These are phyloP conservation scores for Otus sunia DNA, from an alignment of 2,113 vertebrate species.

Conservation along the genomic window DNA sequence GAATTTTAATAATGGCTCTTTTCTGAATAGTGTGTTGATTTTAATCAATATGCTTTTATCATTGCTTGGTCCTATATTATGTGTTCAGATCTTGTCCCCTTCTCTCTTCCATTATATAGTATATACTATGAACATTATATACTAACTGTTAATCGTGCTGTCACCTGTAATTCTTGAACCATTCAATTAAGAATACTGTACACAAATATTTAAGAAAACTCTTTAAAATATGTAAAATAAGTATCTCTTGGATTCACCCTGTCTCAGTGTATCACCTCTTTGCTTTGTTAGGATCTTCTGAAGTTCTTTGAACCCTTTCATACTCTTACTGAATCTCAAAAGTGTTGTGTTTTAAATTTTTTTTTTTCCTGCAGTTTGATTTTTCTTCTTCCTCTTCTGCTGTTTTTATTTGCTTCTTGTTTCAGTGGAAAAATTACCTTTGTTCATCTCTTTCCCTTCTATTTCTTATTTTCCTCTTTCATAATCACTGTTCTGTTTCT, in stretches of 20 bases:
- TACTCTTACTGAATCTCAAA: neutral
- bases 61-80: neutral
- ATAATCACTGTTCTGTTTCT: neutral
- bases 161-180: neutral
- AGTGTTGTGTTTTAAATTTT: fast-evolving
- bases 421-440: neutral
- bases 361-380: neutral
- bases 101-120: neutral
- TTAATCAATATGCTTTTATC: neutral
- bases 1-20: neutral
- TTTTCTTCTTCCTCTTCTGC: neutral
- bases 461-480: neutral
- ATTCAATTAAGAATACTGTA: neutral
- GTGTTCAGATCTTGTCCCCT: neutral
- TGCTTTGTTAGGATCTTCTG: neutral
- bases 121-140: neutral
- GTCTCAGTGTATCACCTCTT: neutral
- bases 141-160: neutral
- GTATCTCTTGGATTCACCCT: neutral
- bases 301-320: neutral
- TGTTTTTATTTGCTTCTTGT: neutral
- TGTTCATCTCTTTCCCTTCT: neutral
- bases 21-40: neutral
- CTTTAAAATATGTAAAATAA: neutral
- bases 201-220: neutral